Evolutionary conservation across 2,888 invertebrate genomes (phyloP).

Genomic region (Leptothorax acervorum): DNA sequence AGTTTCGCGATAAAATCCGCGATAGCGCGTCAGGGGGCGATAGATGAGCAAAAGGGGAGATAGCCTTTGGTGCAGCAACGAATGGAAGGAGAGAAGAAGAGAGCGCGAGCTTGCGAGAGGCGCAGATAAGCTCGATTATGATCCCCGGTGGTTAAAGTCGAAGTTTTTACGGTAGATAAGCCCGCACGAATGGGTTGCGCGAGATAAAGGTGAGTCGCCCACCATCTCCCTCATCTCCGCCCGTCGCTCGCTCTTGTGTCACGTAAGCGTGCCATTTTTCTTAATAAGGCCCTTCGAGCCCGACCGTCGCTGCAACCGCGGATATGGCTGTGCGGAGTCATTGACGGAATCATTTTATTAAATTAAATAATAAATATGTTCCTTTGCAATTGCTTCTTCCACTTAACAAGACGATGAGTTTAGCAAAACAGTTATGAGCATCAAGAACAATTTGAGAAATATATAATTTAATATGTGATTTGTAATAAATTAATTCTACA

Average conservation of each 20-base stretch:
- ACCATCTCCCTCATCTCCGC: conserved; percentile 54
- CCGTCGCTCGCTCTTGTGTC: conserved; percentile 54
- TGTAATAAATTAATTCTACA: neutral
- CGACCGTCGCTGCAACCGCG: neutral
- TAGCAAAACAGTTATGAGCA: neutral
- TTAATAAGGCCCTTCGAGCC: conserved; percentile 65
- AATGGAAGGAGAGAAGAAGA: conserved; percentile 48
- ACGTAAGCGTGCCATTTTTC: conserved; percentile 63
- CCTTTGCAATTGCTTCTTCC: neutral
- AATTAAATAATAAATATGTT: neutral
- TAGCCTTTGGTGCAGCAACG: conserved; percentile 73
- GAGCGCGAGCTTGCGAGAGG: conserved; percentile 52
- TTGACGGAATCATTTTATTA: neutral
- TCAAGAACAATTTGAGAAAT: neutral
- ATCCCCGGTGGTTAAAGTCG: conserved; percentile 84
- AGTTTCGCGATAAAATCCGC: conserved; percentile 78
- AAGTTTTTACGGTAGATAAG: conserved; percentile 84
- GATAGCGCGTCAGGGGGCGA: conserved; percentile 73
- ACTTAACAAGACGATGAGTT: neutral
- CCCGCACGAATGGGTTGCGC: conserved; percentile 76
- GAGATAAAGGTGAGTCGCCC: conserved; percentile 73
- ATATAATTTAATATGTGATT: neutral
- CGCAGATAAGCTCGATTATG: conserved; percentile 82
- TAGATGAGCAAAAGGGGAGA: conserved; percentile 74
- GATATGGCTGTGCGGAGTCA: conserved; percentile 20